A percentile compares a stretch with the other conserved stretches of the same genome.
Evolutionary conservation across 1,140 invertebrate species (phyloP).

Genomic region (Oryctes rhinoceros): DNA sequence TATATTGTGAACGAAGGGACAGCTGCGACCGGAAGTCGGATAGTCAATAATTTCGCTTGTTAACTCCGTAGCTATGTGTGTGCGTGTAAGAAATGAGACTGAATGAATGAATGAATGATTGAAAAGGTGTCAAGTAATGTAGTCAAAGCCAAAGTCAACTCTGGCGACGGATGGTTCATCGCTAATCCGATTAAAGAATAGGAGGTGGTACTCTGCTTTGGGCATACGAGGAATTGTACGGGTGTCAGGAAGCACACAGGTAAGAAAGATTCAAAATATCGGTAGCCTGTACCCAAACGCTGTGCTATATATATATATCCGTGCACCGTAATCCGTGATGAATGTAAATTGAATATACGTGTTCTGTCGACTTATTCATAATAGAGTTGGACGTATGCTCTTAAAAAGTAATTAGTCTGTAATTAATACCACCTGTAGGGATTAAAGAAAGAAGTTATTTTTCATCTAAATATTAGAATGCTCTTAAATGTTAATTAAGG

Average conservation of each 20-base stretch:
- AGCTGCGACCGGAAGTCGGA: slow-evolving; percentile 32
- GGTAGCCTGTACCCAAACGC: neutral
- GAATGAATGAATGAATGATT: slow-evolving; percentile 12
- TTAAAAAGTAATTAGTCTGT: neutral
- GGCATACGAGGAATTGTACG: neutral
- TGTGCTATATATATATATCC: neutral
- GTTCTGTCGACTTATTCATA: neutral
- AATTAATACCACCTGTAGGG: neutral
- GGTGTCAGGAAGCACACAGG: neutral
- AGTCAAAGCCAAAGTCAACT: slow-evolving; percentile 24
- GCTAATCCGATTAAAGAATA: slow-evolving; percentile 31
- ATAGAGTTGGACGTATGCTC: neutral
- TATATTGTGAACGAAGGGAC: slow-evolving; percentile 1
- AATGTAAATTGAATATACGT: slow-evolving; percentile 26
- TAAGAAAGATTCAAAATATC: slow-evolving; percentile 24
- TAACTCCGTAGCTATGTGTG: slow-evolving; percentile 14
- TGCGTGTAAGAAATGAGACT: neutral
- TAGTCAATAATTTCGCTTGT: slow-evolving; percentile 36
- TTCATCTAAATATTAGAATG: too few relatives aligned
- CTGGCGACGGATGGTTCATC: slow-evolving; percentile 13
- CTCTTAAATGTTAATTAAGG: too few relatives aligned
- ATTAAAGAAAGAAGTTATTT: too few relatives aligned
- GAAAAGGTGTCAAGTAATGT: slow-evolving; percentile 34
- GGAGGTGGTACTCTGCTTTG: neutral
- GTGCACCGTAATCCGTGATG: neutral